phyloP scores from a whole-genome alignment of 2,113 vertebrate species.

The Dinomys branickii region DNA sequence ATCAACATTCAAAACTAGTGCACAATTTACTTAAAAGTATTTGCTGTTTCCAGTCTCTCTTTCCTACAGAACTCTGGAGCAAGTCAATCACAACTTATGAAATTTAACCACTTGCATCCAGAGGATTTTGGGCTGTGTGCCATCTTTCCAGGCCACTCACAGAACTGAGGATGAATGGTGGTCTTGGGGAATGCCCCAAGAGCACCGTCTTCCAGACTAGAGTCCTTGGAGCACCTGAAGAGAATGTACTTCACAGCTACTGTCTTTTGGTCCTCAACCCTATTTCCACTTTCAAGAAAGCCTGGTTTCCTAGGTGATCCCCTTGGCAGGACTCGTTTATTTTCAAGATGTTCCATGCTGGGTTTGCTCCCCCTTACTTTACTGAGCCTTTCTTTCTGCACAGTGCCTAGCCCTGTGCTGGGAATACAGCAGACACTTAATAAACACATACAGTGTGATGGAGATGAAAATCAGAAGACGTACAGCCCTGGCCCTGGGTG shows the following conservation, averaged over 20 bases:
- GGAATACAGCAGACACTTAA: neutral
- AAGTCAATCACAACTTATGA: neutral
- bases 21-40: neutral
- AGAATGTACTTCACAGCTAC: neutral
- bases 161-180: neutral
- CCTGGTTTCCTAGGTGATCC: neutral
- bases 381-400: neutral
- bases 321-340: neutral
- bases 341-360: neutral
- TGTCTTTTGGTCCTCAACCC: neutral
- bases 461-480: neutral
- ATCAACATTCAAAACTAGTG: conserved; percentile 39
- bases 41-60: neutral
- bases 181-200: neutral
- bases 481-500: neutral
- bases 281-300: neutral
- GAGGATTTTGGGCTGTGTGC: neutral
- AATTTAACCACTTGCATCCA: neutral
- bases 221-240: neutral
- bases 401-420: neutral
- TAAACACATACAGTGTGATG: neutral
- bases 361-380: neutral
- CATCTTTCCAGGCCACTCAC: fast-evolving
- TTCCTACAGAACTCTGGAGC: conserved; percentile 5
- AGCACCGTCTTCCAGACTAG: neutral